Evolutionary conservation across 2,113 vertebrate species (phyloP).

Genomic region (Leucoraja erinaceus): DNA sequence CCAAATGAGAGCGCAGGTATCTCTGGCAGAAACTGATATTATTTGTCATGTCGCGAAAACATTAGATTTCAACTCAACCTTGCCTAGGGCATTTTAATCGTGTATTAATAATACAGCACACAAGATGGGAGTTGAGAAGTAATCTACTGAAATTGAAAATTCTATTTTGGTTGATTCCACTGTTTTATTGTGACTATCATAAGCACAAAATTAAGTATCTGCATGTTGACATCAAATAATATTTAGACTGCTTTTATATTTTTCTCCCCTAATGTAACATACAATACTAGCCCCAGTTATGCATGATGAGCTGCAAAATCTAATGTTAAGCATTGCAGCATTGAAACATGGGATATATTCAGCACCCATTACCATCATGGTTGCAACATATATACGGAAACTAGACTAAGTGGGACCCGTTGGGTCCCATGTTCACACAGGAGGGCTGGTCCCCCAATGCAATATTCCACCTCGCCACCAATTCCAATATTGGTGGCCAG

Average conservation of each 20-base stretch:
- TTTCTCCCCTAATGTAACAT: background rate
- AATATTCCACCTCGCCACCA: too few species aligned
- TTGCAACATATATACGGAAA: background rate
- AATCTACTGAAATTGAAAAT: background rate
- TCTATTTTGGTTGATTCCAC: background rate
- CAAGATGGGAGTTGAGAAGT: background rate
- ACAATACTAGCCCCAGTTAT: background rate
- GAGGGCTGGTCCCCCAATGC: too few species aligned
- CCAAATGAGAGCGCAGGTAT: background rate
- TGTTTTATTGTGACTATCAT: background rate
- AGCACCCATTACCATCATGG: background rate
- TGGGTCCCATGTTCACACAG: too few species aligned
- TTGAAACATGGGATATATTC: background rate
- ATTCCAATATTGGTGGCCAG: too few species aligned
- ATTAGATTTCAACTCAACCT: background rate
- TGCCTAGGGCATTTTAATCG: background rate
- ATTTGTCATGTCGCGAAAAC: conserved; percentile 14
- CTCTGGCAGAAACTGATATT: background rate
- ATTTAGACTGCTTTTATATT: background rate
- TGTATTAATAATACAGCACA: background rate
- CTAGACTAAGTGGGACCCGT: too few species aligned
- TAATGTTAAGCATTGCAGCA: background rate
- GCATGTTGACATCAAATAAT: background rate
- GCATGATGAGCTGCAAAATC: background rate
- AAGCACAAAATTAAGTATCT: background rate